Evolutionary conservation across 2,797 vertebrate species (phyloP).

Genomic region (Enteromius viviparus): DNA sequence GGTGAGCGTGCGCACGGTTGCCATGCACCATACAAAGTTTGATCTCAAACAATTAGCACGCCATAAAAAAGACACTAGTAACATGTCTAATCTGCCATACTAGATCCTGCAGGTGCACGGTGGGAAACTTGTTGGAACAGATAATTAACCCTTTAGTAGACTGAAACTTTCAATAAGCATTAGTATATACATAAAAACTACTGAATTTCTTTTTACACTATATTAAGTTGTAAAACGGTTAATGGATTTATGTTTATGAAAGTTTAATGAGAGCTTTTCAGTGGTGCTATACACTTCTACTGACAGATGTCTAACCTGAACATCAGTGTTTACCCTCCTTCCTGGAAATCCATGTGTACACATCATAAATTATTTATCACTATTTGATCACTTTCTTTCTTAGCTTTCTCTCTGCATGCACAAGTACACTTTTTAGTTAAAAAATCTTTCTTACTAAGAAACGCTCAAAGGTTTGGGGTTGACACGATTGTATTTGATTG

Average conservation of each 20-base stretch:
- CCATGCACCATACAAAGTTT: constrained; percentile 6
- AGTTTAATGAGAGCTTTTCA: neutral
- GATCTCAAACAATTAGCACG: constrained; percentile 13
- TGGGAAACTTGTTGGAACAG: constrained; percentile 5
- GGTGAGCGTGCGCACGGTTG: neutral
- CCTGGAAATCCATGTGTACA: neutral
- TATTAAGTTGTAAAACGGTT: neutral
- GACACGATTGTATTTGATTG: neutral
- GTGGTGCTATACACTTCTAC: neutral
- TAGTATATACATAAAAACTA: neutral
- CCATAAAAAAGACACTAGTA: neutral
- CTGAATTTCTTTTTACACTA: neutral
- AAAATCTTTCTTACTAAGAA: neutral
- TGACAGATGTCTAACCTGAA: neutral
- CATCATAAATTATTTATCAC: neutral
- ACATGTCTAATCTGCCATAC: constrained; percentile 16
- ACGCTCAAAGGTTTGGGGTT: neutral
- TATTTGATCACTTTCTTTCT: constrained; percentile 2
- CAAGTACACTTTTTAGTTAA: neutral
- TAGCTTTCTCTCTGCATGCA: neutral
- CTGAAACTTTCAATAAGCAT: neutral
- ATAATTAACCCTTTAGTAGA: constrained; percentile 35
- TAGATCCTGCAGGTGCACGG: constrained; percentile 33
- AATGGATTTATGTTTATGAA: constrained; percentile 5
- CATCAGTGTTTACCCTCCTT: neutral